Conservation (phyloP, 2,113 vertebrate species). For the Neogobius melanostomus region DNA sequence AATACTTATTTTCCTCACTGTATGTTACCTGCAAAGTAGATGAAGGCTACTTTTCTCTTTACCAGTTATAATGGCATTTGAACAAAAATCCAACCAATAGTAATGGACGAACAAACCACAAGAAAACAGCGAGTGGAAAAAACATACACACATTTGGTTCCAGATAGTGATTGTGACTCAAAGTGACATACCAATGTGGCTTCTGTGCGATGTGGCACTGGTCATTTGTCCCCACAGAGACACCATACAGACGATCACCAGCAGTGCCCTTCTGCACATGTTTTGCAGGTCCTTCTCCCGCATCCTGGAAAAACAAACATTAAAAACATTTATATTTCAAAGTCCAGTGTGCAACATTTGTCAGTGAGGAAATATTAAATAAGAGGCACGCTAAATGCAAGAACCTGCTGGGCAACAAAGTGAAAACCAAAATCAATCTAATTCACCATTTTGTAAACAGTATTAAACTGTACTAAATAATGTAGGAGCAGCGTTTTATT, state of each 20-base stretch:
- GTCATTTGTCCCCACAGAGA: constrained; percentile 86
- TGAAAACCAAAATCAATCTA: too few species aligned
- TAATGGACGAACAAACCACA: too few species aligned
- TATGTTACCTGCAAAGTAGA: too few species aligned
- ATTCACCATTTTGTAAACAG: too few species aligned
- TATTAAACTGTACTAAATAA: neutral
- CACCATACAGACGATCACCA: constrained; percentile 86
- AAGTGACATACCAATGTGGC: constrained; percentile 83
- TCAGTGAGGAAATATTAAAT: too few species aligned
- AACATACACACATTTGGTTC: neutral
- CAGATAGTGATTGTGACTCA: neutral
- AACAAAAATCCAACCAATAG: too few species aligned
- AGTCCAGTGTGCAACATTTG: neutral
- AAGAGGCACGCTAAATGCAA: too few species aligned
- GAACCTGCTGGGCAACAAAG: too few species aligned
- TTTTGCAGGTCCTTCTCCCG: constrained; percentile 82
- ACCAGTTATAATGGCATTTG: too few species aligned
- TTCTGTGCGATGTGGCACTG: constrained; percentile 83
- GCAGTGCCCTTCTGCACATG: constrained; percentile 83
- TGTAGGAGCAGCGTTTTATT: neutral
- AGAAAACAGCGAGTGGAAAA: too few species aligned
- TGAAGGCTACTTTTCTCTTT: too few species aligned
- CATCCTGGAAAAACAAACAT: constrained; percentile 75
- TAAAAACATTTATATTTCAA: constrained; percentile 12
- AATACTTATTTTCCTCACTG: too few species aligned